phyloP scores from a whole-genome alignment of 2,113 vertebrate genomes.

The Natator depressus region DNA sequence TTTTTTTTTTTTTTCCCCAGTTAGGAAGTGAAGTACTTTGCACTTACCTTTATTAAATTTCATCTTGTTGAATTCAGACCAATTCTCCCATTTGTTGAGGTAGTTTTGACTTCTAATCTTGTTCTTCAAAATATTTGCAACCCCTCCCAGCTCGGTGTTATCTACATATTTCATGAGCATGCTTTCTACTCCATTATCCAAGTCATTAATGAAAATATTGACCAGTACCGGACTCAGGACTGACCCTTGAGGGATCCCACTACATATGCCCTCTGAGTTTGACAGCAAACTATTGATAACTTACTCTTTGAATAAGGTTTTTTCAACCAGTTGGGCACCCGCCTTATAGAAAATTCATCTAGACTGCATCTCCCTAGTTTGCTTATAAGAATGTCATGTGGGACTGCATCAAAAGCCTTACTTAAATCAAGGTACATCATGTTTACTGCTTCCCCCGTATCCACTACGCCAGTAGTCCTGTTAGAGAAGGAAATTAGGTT shows the following conservation, averaged over 20 bases:
- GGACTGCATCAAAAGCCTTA: not conserved
- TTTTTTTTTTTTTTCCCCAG: too few species aligned
- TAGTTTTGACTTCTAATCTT: not conserved
- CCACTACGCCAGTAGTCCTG: not conserved
- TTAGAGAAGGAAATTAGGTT: not conserved
- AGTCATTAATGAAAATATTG: not conserved
- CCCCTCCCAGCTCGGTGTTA: not conserved
- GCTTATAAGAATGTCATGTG: not conserved
- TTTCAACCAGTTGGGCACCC: not conserved
- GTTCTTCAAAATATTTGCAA: not conserved
- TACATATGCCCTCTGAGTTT: not conserved
- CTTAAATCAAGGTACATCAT: not conserved
- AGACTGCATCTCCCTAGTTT: not conserved
- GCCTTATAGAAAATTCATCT: not conserved
- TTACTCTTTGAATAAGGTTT: not conserved
- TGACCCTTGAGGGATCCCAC: not conserved
- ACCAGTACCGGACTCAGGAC: not conserved
- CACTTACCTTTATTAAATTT: not conserved
- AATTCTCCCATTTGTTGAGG: not conserved
- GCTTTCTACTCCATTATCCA: not conserved
- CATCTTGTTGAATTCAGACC: not conserved
- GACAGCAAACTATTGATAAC: not conserved
- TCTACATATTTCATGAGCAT: not conserved
- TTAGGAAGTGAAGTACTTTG: not conserved
- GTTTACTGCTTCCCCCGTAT: not conserved